Conservation (phyloP, 92 coral and sea anemone species). For the Palythoa caribaeorum region DNA sequence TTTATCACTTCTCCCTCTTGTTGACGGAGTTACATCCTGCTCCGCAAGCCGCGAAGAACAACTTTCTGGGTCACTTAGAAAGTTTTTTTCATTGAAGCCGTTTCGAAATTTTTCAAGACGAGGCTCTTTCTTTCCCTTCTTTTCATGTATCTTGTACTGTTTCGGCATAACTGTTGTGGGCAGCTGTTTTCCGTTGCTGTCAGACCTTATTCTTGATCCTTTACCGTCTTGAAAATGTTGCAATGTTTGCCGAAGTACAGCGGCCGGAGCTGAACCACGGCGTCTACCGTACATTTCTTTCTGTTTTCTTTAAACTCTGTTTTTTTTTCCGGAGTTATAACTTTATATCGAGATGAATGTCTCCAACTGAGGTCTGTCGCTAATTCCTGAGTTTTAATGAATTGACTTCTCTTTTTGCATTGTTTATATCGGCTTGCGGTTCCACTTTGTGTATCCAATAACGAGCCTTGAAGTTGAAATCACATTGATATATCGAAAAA, state of each 20-base stretch:
- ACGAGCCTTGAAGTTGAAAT: not conserved
- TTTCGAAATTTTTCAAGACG: conserved; percentile 1
- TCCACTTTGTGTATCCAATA: conserved; percentile 3
- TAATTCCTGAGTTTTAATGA: not conserved
- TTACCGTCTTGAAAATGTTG: conserved; percentile 54
- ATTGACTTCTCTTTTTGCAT: not conserved
- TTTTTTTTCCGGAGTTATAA: not conserved
- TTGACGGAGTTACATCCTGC: not conserved
- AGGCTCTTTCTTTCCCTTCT: conserved; percentile 23
- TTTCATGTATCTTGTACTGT: not conserved
- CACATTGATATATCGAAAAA: not conserved
- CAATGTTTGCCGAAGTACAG: conserved; percentile 73
- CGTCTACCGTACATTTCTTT: conserved; percentile 68
- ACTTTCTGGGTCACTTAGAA: conserved; percentile 35
- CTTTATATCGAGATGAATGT: not conserved
- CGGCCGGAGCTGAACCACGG: conserved; percentile 93
- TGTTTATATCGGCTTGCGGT: conserved; percentile 11
- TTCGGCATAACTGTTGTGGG: not conserved
- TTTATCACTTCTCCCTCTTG: conserved; percentile 24
- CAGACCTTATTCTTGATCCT: not conserved
- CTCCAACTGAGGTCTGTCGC: not conserved
- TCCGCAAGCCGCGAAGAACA: not conserved
- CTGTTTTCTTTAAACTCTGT: not conserved
- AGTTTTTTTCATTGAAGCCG: not conserved
- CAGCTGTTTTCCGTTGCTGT: conserved; percentile 8